These are phyloP conservation scores for Astreopora myriophthalma DNA, from an alignment of 64 coral and sea anemone genomes.

Conservation along the genomic window DNA sequence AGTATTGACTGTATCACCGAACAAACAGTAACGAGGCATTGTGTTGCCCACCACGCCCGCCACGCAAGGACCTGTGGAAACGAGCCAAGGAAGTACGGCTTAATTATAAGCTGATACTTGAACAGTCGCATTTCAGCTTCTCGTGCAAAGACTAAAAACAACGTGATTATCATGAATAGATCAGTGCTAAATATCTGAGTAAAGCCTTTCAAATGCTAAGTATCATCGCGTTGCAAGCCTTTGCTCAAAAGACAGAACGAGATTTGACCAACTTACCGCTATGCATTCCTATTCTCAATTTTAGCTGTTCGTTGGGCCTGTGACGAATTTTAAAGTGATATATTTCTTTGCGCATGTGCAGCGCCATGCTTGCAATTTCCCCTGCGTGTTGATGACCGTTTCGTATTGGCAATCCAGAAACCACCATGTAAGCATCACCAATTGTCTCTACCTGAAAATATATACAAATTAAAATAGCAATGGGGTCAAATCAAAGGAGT, in stretches of 20 bases:
- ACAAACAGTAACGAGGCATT: conserved; percentile 98
- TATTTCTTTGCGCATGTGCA: conserved; percentile 53
- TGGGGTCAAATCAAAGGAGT: background rate
- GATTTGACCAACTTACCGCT: conserved; percentile 30
- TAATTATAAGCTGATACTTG: background rate
- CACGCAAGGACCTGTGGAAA: conserved; percentile 70
- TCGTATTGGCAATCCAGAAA: conserved; percentile 71
- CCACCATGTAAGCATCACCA: conserved; percentile 92
- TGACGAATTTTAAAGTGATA: conserved; percentile 74
- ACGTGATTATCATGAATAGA: no score
- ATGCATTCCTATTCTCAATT: conserved; percentile 81
- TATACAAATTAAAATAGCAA: background rate
- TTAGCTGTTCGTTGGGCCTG: conserved; percentile 62
- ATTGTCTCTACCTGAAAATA: conserved; percentile 78
- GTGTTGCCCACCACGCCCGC: conserved; percentile 93
- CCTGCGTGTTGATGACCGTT: conserved; percentile 80
- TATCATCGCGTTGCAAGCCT: no score
- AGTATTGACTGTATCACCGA: conserved; percentile 99
- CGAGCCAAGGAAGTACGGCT: background rate
- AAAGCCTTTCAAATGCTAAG: no score
- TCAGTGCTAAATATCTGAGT: no score
- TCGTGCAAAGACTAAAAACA: no score
- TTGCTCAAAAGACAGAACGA: background rate
- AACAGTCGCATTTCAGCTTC: background rate
- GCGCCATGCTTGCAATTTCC: conserved; percentile 78